Conservation (phyloP, 2,888 invertebrate genomes). For the Ditula angustiorana region DNA sequence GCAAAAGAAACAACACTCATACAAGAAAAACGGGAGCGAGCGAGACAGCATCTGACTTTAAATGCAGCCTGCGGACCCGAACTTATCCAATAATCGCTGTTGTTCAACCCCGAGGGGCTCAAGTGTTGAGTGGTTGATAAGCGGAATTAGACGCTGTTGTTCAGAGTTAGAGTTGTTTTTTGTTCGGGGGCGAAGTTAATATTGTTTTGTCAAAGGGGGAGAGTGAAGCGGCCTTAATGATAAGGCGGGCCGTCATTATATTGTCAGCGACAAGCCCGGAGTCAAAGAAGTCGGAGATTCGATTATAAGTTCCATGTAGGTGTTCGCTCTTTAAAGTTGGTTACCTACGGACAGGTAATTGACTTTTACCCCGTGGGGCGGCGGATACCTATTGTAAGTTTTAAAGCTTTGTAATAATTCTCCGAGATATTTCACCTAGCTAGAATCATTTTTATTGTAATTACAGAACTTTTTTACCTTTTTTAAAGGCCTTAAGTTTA, state of each 20-base stretch:
- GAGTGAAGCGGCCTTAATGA: no score
- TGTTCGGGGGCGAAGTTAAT: conserved; percentile 20
- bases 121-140: background rate
- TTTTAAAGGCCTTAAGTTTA: no score
- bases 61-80: conserved; percentile 37
- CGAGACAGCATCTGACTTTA: conserved; percentile 20
- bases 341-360: background rate
- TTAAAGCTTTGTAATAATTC: no score
- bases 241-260: conserved; percentile 36
- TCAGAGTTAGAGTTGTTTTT: conserved; percentile 13
- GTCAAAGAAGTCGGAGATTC: conserved; percentile 23
- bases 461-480: no score
- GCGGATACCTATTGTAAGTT: background rate
- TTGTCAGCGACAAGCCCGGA: conserved; percentile 30
- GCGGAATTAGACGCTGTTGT: conserved; percentile 9
- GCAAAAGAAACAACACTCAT: conserved; percentile 32
- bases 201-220: conserved; percentile 24
- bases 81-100: conserved; percentile 31
- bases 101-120: background rate
- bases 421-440: no score
- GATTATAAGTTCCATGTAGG: conserved; percentile 18
- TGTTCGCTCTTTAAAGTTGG: background rate
- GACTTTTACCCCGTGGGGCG: background rate
- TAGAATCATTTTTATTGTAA: no score
- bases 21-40: conserved; percentile 38